Evolutionary conservation across 2,888 invertebrate species (phyloP).

Genomic region (Nymphalis urticae): DNA sequence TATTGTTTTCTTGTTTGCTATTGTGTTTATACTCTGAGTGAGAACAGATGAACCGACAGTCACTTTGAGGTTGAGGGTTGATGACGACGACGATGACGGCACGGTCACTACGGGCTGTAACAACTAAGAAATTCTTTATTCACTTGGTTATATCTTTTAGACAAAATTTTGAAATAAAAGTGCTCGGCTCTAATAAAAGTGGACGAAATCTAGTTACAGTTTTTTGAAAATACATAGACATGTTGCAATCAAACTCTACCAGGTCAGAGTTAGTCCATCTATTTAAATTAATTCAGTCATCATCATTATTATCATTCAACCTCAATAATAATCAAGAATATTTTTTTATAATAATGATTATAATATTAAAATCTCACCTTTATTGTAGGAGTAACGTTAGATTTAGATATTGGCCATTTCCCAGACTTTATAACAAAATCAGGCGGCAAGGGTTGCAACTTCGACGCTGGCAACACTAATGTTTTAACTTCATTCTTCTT

Average conservation of each 20-base stretch:
- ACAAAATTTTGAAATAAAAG: too few relatives aligned
- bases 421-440: slow-evolving; percentile 47
- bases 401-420: slow-evolving; percentile 14
- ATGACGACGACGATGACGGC: slow-evolving; percentile 37
- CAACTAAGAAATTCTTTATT: not conserved
- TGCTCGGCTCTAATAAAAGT: not conserved
- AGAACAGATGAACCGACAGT: slow-evolving; percentile 59
- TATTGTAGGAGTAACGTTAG: slow-evolving; percentile 21
- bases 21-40: slow-evolving; percentile 53
- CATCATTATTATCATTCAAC: too few relatives aligned
- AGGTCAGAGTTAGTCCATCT: too few relatives aligned
- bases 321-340: too few relatives aligned
- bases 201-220: too few relatives aligned
- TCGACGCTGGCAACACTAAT: slow-evolving; percentile 68
- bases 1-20: slow-evolving; percentile 31
- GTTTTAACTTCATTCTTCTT: slow-evolving; percentile 44
- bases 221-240: too few relatives aligned
- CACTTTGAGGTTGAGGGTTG: slow-evolving; percentile 56
- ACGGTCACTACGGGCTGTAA: slow-evolving; percentile 47
- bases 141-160: too few relatives aligned
- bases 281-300: too few relatives aligned
- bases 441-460: slow-evolving; percentile 66
- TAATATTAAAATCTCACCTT: slow-evolving; percentile 22
- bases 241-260: too few relatives aligned
- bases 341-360: not conserved